Percentiles rank a stretch among this genome's conserved stretches.
phyloP scores from a whole-genome alignment of 30 jellyfish, hydroid and myxozoan species.

The Turritopsis rubra region DNA sequence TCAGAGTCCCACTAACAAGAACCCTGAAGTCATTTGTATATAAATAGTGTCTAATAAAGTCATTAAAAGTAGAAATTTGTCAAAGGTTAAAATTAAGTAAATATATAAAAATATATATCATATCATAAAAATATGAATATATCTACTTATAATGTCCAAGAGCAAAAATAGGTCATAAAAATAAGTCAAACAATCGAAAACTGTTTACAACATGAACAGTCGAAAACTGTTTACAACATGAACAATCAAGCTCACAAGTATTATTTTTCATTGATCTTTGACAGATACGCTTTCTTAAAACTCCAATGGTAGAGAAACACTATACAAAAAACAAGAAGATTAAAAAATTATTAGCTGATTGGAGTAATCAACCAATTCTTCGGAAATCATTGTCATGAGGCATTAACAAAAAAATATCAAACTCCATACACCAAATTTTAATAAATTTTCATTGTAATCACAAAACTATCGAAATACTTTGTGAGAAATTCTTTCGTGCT shows the following conservation, averaged over 20 bases:
- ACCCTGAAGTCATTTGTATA: neutral
- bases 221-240: neutral
- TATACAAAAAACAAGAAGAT: neutral
- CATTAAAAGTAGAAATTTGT: neutral
- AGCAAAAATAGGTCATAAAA: neutral
- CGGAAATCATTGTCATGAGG: neutral
- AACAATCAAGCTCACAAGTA: too few species aligned
- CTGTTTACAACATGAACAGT: neutral
- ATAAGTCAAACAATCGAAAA: neutral
- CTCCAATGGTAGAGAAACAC: neutral
- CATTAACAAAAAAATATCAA: neutral
- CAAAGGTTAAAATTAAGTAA: neutral
- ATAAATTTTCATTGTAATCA: neutral
- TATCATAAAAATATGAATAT: too few species aligned
- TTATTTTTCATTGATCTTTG: neutral
- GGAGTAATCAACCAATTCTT: neutral
- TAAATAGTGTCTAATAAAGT: neutral
- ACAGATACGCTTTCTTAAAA: neutral
- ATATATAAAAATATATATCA: too few species aligned
- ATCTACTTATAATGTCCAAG: neutral
- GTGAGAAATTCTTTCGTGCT: conserved; percentile 35
- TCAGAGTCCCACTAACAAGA: neutral
- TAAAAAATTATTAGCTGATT: neutral
- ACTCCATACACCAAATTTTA: neutral
- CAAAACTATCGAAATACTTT: conserved; percentile 22